phyloP scores from a whole-genome alignment of 2,797 vertebrate genomes.

The Sebastes matsubarae region DNA sequence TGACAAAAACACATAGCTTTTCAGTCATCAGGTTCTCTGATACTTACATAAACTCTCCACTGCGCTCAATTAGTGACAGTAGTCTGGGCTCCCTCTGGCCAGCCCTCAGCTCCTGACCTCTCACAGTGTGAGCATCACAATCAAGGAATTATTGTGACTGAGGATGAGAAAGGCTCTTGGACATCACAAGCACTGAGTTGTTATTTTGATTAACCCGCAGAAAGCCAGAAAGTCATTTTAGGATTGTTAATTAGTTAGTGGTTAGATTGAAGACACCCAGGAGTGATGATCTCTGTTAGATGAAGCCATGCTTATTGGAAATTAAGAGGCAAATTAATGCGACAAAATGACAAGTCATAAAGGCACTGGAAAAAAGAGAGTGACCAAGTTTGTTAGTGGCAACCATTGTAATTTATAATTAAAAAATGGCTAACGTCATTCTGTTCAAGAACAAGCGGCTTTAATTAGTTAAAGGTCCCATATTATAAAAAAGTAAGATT shows the following conservation, averaged over 20 bases:
- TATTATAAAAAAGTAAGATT: no score
- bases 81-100: constrained; percentile 83
- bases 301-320: constrained; percentile 34
- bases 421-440: not conserved
- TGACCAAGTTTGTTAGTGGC: not conserved
- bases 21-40: constrained; percentile 25
- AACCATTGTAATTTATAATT: not conserved
- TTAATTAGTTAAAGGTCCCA: not conserved
- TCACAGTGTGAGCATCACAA: constrained; percentile 82
- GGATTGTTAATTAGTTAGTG: not conserved
- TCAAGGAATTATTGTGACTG: constrained; percentile 78
- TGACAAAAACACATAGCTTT: constrained; percentile 2
- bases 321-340: constrained; percentile 22
- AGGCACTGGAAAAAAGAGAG: not conserved
- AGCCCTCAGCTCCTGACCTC: constrained; percentile 80
- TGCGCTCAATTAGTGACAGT: constrained; percentile 82
- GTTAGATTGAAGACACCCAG: not conserved
- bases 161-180: constrained; percentile 21
- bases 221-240: not conserved
- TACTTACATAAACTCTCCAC: constrained; percentile 86
- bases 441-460: not conserved
- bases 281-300: not conserved
- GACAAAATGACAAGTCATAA: not conserved
- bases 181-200: constrained; percentile 21
- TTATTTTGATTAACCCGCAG: not conserved